Evolutionary conservation across 2,113 vertebrate species (phyloP).

Genomic region (Gracilinanus agilis): DNA sequence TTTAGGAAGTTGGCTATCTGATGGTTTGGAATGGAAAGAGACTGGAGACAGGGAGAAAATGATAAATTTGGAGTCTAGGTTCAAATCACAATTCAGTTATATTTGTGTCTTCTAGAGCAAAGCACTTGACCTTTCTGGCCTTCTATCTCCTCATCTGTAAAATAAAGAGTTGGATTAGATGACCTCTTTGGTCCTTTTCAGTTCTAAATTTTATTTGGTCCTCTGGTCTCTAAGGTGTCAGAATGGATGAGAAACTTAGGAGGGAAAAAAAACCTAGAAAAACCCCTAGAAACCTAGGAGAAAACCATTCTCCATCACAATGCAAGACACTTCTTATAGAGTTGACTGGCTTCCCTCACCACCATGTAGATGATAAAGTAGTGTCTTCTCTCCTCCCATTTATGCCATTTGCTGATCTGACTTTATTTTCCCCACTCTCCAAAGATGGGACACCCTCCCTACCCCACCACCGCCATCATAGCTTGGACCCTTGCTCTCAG

Average conservation of each 20-base stretch:
- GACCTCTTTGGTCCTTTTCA: neutral
- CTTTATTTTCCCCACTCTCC: neutral
- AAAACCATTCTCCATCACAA: neutral
- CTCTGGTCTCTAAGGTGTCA: neutral
- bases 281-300: neutral
- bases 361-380: neutral
- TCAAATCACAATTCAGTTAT: neutral
- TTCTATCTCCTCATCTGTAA: neutral
- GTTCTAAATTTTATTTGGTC: neutral
- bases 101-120: neutral
- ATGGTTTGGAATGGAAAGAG: neutral
- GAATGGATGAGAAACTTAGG: neutral
- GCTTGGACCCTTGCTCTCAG: neutral
- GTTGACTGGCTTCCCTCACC: neutral
- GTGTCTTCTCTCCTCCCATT: neutral
- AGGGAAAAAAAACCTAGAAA: too few relatives aligned
- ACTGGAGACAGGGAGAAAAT: neutral
- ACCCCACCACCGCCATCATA: neutral
- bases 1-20: neutral
- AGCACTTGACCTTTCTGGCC: neutral
- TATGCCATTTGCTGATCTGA: neutral
- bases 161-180: neutral
- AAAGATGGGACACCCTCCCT: neutral
- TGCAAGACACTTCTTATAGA: neutral
- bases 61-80: neutral